These are phyloP conservation scores for Chaetogeoica ovagalla DNA, from an alignment of 2,888 invertebrate species.

Conservation along the genomic window DNA sequence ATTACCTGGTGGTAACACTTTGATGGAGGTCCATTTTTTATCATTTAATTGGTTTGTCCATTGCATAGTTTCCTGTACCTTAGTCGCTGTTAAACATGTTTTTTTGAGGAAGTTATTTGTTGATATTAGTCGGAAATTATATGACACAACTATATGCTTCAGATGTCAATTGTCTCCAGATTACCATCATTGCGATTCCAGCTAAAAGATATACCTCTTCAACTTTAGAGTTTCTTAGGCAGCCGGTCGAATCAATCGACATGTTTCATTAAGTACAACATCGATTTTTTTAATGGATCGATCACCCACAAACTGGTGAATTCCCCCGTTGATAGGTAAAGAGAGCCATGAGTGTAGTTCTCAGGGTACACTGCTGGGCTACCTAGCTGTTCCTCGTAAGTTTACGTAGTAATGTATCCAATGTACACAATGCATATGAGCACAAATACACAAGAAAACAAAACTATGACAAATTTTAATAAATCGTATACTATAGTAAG, in stretches of 20 bases:
- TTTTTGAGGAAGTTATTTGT: too few relatives aligned
- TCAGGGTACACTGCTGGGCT: neutral
- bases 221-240: neutral
- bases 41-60: too few relatives aligned
- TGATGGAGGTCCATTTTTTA: too few relatives aligned
- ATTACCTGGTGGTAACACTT: too few relatives aligned
- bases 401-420: neutral
- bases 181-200: neutral
- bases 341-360: neutral
- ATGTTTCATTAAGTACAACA: constrained; percentile 2
- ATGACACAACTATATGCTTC: neutral
- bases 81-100: too few relatives aligned
- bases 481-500: neutral
- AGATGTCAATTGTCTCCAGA: neutral
- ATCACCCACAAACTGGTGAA: constrained; percentile 1
- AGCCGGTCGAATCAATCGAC: neutral
- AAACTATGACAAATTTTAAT: neutral
- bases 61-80: too few relatives aligned
- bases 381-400: neutral
- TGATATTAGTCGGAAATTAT: too few relatives aligned
- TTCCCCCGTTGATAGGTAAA: neutral
- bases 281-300: neutral
- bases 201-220: neutral
- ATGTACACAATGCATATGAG: too few relatives aligned
- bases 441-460: too few relatives aligned